Evolutionary conservation across 2,888 invertebrate species (phyloP).

Genomic region (Pheosia tremula): DNA sequence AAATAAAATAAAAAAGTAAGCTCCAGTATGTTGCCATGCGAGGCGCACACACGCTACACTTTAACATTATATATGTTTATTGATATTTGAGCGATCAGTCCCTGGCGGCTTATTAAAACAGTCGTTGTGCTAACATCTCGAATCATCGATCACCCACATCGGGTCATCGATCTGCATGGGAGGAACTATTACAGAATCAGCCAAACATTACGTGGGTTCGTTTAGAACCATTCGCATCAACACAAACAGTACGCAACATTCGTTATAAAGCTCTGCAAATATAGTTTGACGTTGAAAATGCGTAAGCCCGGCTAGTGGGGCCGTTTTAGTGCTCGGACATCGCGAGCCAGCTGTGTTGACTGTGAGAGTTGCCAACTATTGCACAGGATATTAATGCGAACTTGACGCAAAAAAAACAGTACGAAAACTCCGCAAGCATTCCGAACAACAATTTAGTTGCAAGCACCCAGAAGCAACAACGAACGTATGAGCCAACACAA

Average conservation of each 20-base stretch:
- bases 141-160: slow-evolving; percentile 16
- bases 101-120: too few species aligned
- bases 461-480: background rate
- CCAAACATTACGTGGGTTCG: slow-evolving; percentile 13
- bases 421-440: background rate
- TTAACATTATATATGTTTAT: too few species aligned
- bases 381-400: background rate
- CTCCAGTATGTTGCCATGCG: too few species aligned
- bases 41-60: too few species aligned
- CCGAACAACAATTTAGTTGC: background rate
- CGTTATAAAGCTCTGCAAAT: background rate
- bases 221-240: slow-evolving; percentile 16
- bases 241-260: background rate
- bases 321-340: slow-evolving; percentile 29
- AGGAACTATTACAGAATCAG: slow-evolving; percentile 33
- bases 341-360: slow-evolving; percentile 21
- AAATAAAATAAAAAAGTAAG: too few species aligned
- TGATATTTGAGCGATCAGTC: too few species aligned
- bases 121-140: too few species aligned
- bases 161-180: slow-evolving; percentile 33
- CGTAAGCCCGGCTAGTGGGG: slow-evolving; percentile 26
- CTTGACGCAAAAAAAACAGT: background rate
- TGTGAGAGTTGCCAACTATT: slow-evolving; percentile 2
- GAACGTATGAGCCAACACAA: too few species aligned
- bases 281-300: slow-evolving; percentile 6